These are phyloP conservation scores for Dromius quadrimaculatus DNA, from an alignment of 2,888 invertebrate species.

Conservation along the genomic window DNA sequence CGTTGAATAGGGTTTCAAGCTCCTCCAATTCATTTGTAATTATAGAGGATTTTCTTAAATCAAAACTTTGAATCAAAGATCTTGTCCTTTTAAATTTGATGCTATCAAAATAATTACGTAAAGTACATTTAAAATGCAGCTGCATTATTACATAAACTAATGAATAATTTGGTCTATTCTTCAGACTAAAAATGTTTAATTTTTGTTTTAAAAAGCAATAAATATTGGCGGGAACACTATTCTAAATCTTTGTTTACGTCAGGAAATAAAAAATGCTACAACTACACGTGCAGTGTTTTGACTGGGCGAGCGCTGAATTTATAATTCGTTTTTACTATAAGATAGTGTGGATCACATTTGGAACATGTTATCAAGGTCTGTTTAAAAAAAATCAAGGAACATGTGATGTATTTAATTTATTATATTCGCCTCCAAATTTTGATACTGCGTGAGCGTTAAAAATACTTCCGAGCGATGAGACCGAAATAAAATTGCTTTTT, in stretches of 20 bases:
- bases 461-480: slow-evolving; percentile 11
- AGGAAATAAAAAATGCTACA: slow-evolving; percentile 9
- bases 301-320: slow-evolving; percentile 29
- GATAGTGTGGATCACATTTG: slow-evolving; percentile 17
- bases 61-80: slow-evolving; percentile 11
- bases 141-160: too few species aligned
- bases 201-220: too few species aligned
- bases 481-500: slow-evolving; percentile 47
- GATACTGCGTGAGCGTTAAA: slow-evolving; percentile 25
- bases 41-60: neutral
- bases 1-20: slow-evolving; percentile 5
- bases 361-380: slow-evolving; percentile 44
- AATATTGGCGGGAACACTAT: too few species aligned
- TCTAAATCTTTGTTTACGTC: too few species aligned
- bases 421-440: slow-evolving; percentile 3
- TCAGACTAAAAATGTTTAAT: too few species aligned
- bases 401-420: slow-evolving; percentile 25
- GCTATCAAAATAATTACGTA: too few species aligned
- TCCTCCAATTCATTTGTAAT: slow-evolving; percentile 15
- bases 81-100: neutral
- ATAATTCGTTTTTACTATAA: slow-evolving; percentile 27
- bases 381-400: slow-evolving; percentile 37
- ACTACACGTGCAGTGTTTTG: slow-evolving; percentile 42
- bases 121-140: too few species aligned
- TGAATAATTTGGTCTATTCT: too few species aligned